Evolutionary conservation across 64 coral and sea anemone genomes (phyloP).

Genomic region (Pocillopora damicornis): DNA sequence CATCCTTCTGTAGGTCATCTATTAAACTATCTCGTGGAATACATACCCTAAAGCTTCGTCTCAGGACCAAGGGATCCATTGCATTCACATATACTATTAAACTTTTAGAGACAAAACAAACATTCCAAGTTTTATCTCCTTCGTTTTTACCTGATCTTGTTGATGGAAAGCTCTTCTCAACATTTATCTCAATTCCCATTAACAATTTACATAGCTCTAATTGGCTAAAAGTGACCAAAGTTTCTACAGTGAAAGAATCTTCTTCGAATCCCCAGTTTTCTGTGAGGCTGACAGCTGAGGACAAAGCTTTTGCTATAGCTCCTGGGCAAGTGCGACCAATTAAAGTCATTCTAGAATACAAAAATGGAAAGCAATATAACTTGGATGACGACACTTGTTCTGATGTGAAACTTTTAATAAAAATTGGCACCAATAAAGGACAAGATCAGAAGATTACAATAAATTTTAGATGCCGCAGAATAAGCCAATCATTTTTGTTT

Average conservation of each 20-base stretch:
- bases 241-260: constrained; percentile 27
- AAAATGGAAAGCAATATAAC: constrained; percentile 26
- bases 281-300: constrained; percentile 33
- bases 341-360: constrained; percentile 60
- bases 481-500: constrained; percentile 84
- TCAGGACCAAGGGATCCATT: constrained; percentile 69
- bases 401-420: constrained; percentile 47
- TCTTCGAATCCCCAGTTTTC: constrained; percentile 13
- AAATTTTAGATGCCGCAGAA: constrained; percentile 67
- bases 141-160: constrained; percentile 87
- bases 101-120: constrained; percentile 31
- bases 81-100: constrained; percentile 63
- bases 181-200: constrained; percentile 58
- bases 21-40: constrained; percentile 70
- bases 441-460: constrained; percentile 54
- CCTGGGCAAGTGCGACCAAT: constrained; percentile 85
- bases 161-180: constrained; percentile 74
- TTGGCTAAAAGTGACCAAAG: constrained; percentile 79
- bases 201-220: constrained; percentile 65
- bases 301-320: constrained; percentile 56
- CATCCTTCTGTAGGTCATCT: constrained; percentile 65
- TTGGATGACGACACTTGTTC: neutral
- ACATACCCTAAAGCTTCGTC: constrained; percentile 70
- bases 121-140: constrained; percentile 57
- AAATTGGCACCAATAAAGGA: constrained; percentile 55